A percentile compares a stretch with the other conserved stretches of the same genome.
phyloP scores from a whole-genome alignment of 2,888 invertebrate species.

The Athripsodes cinereus region DNA sequence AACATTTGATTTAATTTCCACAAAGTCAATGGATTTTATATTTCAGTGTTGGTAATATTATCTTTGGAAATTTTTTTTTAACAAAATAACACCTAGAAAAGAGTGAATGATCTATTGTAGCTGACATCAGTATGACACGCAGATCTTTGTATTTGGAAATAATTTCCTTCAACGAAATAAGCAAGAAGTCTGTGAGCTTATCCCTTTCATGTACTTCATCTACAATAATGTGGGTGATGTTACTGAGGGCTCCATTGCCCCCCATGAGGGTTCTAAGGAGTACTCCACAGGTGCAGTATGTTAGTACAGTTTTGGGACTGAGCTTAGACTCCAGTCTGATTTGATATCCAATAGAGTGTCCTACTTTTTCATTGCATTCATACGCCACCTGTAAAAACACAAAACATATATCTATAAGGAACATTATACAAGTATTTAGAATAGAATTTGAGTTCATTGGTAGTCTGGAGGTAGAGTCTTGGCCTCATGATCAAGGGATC shows the following conservation, averaged over 20 bases:
- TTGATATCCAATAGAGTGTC: conserved; percentile 78
- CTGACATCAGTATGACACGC: conserved; percentile 89
- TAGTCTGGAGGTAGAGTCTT: too few species aligned
- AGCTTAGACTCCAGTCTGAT: conserved; percentile 84
- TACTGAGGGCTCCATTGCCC: conserved; percentile 60
- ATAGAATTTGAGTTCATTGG: too few species aligned
- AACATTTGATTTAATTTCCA: too few species aligned
- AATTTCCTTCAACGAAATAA: conserved; percentile 77
- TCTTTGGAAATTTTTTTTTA: too few species aligned
- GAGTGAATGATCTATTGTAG: conserved; percentile 78
- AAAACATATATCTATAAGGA: too few species aligned
- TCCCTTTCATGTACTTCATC: conserved; percentile 97
- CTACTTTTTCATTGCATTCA: conserved; percentile 64
- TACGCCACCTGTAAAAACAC: conserved; percentile 43
- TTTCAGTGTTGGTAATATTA: too few species aligned
- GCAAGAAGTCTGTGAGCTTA: conserved; percentile 85
- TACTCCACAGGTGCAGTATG: conserved; percentile 90
- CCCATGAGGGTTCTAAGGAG: conserved; percentile 82
- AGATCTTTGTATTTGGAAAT: conserved; percentile 64
- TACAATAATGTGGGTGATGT: conserved; percentile 80
- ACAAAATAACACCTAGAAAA: conserved; percentile 54
- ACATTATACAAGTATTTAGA: too few species aligned
- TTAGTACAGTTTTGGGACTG: conserved; percentile 72
- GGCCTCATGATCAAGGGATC: too few species aligned
- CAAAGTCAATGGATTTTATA: too few species aligned